phyloP scores from a whole-genome alignment of 2,113 vertebrate species.

The Turdus rufiventris region DNA sequence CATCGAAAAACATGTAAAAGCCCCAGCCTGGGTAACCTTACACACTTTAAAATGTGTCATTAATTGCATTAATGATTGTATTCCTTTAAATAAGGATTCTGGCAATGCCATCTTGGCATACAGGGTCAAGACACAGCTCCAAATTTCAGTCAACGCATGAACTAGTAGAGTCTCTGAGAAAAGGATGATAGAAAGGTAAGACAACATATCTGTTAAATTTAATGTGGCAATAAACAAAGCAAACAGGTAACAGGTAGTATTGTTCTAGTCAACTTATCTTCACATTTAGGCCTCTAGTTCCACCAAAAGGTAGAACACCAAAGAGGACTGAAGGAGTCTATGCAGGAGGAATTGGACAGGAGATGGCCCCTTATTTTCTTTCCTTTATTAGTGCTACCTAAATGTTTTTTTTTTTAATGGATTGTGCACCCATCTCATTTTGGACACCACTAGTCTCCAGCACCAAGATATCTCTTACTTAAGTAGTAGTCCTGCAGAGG shows the following conservation, averaged over 20 bases:
- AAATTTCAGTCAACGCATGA: not conserved
- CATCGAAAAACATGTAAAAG: not conserved
- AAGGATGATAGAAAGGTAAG: not conserved
- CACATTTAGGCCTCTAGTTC: not conserved
- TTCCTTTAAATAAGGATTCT: not conserved
- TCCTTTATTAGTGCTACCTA: not conserved
- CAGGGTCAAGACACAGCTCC: not conserved
- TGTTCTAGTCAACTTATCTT: not conserved
- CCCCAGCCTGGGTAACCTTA: not conserved
- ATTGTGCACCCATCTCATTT: rapidly evolving
- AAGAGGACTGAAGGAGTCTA: not conserved
- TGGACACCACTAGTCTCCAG: not conserved
- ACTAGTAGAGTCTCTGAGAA: not conserved
- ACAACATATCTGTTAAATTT: not conserved
- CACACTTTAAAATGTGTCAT: not conserved
- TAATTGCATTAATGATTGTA: not conserved
- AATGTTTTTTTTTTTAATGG: not conserved
- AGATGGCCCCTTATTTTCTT: rapidly evolving
- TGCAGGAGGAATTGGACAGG: rapidly evolving
- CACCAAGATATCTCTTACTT: not conserved
- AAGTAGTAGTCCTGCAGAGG: not conserved
- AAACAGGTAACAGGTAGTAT: not conserved
- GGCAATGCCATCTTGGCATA: not conserved
- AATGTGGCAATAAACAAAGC: not conserved
- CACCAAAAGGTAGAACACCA: not conserved